phyloP scores from a whole-genome alignment of 2,797 vertebrate species.

The Siniperca scherzeri region DNA sequence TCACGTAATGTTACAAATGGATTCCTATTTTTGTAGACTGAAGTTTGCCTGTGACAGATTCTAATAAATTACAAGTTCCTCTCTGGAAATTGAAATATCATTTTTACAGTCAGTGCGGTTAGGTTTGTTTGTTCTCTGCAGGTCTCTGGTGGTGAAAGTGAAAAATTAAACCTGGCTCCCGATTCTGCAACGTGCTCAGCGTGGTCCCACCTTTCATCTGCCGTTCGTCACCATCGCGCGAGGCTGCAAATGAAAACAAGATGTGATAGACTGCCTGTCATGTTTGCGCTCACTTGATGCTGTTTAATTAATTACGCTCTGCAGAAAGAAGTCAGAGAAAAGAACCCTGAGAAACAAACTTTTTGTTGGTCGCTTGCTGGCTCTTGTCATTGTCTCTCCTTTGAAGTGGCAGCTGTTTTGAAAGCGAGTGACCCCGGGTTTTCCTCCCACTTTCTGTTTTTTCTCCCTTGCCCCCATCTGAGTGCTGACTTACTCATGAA shows the following conservation, averaged over 20 bases:
- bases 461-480: constrained; percentile 6
- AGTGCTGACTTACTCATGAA: constrained; percentile 61
- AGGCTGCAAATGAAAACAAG: constrained; percentile 52
- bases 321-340: constrained; percentile 41
- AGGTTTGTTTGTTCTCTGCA: constrained; percentile 43
- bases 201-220: constrained; percentile 54
- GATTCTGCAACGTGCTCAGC: constrained; percentile 41
- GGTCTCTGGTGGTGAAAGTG: constrained; percentile 40
- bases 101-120: constrained; percentile 15
- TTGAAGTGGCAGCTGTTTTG: constrained; percentile 53
- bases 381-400: constrained; percentile 20
- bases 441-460: constrained; percentile 11
- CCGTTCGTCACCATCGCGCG: constrained; percentile 26
- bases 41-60: constrained; percentile 35
- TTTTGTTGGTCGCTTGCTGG: constrained; percentile 23
- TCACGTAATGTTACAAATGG: constrained; percentile 11
- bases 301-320: constrained; percentile 71
- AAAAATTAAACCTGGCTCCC: constrained; percentile 41
- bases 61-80: constrained; percentile 44
- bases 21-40: constrained; percentile 28
- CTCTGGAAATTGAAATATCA: constrained; percentile 19
- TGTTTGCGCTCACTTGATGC: constrained; percentile 42
- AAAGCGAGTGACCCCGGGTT: constrained; percentile 50
- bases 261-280: constrained; percentile 70
- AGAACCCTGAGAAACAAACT: constrained; percentile 32